These are phyloP conservation scores for Holothuria leucospilota DNA, from an alignment of 53 echinoderm and acorn worm species.

Conservation along the genomic window DNA sequence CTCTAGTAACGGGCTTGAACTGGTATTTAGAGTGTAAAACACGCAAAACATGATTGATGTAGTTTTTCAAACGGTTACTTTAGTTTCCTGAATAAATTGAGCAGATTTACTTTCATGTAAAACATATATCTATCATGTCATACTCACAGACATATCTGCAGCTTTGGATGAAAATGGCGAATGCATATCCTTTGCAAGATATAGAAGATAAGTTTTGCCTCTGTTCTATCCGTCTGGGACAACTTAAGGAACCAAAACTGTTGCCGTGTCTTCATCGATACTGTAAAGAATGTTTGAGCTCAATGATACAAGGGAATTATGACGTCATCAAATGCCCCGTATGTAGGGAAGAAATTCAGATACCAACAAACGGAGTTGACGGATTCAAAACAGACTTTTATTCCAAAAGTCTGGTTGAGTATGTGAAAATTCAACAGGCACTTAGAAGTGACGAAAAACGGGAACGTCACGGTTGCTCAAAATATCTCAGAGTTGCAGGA, in stretches of 20 bases:
- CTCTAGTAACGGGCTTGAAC: too few species aligned
- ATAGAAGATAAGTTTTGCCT: slow-evolving; percentile 20
- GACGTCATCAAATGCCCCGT: not conserved
- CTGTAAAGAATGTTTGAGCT: not conserved
- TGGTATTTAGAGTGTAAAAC: too few species aligned
- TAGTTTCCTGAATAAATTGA: too few species aligned
- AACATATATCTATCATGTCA: too few species aligned
- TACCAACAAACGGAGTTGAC: not conserved
- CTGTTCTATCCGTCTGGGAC: slow-evolving; percentile 35
- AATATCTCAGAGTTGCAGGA: not conserved
- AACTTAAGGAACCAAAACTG: slow-evolving; percentile 15
- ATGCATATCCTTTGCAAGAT: not conserved
- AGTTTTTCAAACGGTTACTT: too few species aligned
- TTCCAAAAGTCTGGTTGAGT: not conserved
- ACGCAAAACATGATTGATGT: too few species aligned
- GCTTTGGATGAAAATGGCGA: not conserved
- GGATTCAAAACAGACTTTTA: slow-evolving; percentile 26
- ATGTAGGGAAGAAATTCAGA: not conserved
- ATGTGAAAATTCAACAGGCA: not conserved
- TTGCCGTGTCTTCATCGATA: slow-evolving; percentile 18
- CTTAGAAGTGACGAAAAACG: not conserved
- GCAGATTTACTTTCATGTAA: too few species aligned
- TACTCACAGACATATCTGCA: too few species aligned
- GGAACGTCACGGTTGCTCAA: not conserved
- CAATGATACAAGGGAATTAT: not conserved